Evolutionary conservation across 2,888 invertebrate species (phyloP).

Genomic region (Euspilapteryx auroguttella): DNA sequence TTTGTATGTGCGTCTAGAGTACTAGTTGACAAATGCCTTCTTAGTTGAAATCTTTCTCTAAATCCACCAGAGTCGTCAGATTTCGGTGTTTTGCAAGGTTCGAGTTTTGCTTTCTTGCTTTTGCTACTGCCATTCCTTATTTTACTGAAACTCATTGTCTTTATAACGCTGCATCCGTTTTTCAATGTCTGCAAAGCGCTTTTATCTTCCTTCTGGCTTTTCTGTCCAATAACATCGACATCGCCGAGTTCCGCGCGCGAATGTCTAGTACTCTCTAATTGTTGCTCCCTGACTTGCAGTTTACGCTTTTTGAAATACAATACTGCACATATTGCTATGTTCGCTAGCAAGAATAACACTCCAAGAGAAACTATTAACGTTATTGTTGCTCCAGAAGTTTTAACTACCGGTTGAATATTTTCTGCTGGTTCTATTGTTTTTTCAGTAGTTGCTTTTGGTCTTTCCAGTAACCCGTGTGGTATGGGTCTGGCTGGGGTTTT

Average conservation of each 20-base stretch:
- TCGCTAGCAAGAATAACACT: slow-evolving; percentile 71
- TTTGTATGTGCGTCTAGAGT: slow-evolving; percentile 86
- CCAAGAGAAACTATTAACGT: slow-evolving; percentile 67
- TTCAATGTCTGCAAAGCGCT: slow-evolving; percentile 41
- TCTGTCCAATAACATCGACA: slow-evolving; percentile 49
- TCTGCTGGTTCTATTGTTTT: slow-evolving; percentile 17
- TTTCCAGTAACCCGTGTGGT: slow-evolving; percentile 30
- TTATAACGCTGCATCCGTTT: slow-evolving; percentile 62
- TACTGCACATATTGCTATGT: slow-evolving; percentile 68
- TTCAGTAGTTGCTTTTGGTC: slow-evolving; percentile 20
- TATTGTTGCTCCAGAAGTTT: slow-evolving; percentile 63
- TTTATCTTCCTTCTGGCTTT: slow-evolving; percentile 43
- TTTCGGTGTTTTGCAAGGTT: slow-evolving; percentile 57
- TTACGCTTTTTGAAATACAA: slow-evolving; percentile 69
- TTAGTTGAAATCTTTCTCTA: slow-evolving; percentile 64
- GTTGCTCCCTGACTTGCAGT: slow-evolving; percentile 49
- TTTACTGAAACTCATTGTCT: slow-evolving; percentile 55
- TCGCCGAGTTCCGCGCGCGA: slow-evolving; percentile 53
- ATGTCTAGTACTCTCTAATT: slow-evolving; percentile 38
- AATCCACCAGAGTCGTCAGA: slow-evolving; percentile 60
- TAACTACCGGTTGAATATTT: slow-evolving; percentile 31
- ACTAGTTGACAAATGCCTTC: slow-evolving; percentile 74
- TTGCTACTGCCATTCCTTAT: slow-evolving; percentile 54
- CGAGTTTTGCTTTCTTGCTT: slow-evolving; percentile 50
- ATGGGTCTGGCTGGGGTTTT: slow-evolving; percentile 30